A percentile compares a stretch with the other conserved stretches of the same genome.
These are phyloP conservation scores for Neuroscelio doddi DNA, from an alignment of 2,888 invertebrate genomes.

Conservation along the genomic window DNA sequence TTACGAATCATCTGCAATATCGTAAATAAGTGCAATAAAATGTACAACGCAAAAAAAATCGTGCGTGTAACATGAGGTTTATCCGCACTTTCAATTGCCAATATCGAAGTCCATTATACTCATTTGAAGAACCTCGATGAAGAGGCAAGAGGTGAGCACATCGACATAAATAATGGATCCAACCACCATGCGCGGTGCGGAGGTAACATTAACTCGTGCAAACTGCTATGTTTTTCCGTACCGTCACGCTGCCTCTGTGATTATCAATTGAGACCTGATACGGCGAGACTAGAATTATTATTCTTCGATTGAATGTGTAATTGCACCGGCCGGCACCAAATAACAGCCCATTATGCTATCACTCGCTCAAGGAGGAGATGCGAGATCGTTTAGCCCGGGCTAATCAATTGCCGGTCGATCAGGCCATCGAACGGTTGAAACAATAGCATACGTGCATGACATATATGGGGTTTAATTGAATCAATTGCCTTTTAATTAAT, in stretches of 20 bases:
- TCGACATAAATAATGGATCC: constrained; percentile 26
- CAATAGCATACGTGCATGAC: no score
- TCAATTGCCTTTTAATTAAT: neutral
- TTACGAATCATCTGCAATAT: no score
- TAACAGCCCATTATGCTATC: constrained; percentile 35
- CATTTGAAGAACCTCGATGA: neutral
- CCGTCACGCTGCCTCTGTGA: constrained; percentile 24
- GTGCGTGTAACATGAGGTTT: neutral
- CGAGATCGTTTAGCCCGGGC: constrained; percentile 41
- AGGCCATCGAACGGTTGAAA: constrained; percentile 50
- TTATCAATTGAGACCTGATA: constrained; percentile 35
- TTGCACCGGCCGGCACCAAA: constrained; percentile 32
- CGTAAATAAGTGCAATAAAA: no score
- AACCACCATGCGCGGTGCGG: constrained; percentile 8
- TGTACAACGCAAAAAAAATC: no score
- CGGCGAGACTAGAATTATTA: constrained; percentile 26
- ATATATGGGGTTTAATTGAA: constrained; percentile 7
- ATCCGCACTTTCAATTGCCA: constrained; percentile 1
- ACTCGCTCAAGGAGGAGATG: constrained; percentile 15
- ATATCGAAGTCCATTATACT: neutral
- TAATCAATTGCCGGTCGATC: constrained; percentile 55
- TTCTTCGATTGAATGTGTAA: constrained; percentile 37
- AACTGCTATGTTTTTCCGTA: constrained; percentile 10
- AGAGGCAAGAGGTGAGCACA: constrained; percentile 11
- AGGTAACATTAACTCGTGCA: constrained; percentile 22